A percentile compares a stretch with the other conserved stretches of the same genome.
Conservation (phyloP, 1,140 invertebrate species). For the Drosophila melanogaster region Release_6_plus_ISO1_MT NT_033777.3:17517001-17517500, state of each 20-base stretch:
- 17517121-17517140: no score
- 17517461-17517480: slow-evolving; percentile 45
- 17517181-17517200: background rate
- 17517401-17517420: slow-evolving; percentile 22
- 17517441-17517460: slow-evolving; percentile 35
- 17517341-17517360: slow-evolving; percentile 36
- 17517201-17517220: slow-evolving; percentile 8
- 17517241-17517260: slow-evolving; percentile 34
- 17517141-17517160: no score
- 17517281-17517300: slow-evolving; percentile 32
- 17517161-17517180: background rate
- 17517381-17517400: slow-evolving; percentile 35
- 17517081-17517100: background rate
- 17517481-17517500: slow-evolving; percentile 28
- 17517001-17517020: slow-evolving; percentile 12
- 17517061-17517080: background rate
- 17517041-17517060: background rate
- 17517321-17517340: slow-evolving; percentile 35
- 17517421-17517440: slow-evolving; percentile 42
- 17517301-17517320: slow-evolving; percentile 67
- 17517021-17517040: slow-evolving; percentile 6
- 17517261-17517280: slow-evolving; percentile 49
- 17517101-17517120: background rate
- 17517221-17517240: slow-evolving; percentile 25
- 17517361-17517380: slow-evolving; percentile 32